Evolutionary conservation across 2,113 vertebrate species (phyloP), one percentile per base, ranked within the genome.

Genomic region (Candoia aspera): DNA sequence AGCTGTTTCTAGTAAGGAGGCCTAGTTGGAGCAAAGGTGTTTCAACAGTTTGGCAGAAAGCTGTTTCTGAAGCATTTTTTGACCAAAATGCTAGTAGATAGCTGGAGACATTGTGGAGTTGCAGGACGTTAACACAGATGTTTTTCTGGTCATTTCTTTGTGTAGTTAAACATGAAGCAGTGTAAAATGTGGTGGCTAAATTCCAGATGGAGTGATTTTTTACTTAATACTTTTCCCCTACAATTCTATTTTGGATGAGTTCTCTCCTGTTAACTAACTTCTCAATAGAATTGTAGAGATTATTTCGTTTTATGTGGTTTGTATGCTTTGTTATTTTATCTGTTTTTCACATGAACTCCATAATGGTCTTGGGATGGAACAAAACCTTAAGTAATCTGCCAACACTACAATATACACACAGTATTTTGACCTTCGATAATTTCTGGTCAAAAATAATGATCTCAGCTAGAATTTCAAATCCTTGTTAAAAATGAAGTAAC

Each of bases 201-300:
- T 93, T 24, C 93, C 93, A 62, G 0, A 0, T 73, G 92, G 54
- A 93, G 90, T 19, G 93, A 93, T 91, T 62, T 24, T 3, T 88
- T 93, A n/a, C n/a, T 57, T 92, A 62, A 93, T 55, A 90, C 94
- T 95, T 96, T 96, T 94, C 94, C 60, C 19, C 88, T 55, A 88
- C 91, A 26, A 68, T 92, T 93, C 91, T 91, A 12, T 89, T 49
- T 96, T 96, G 95, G 94, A 96, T 92, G 33, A 93, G 87, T 54
- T 93, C 90, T 95, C 95, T 95, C 94, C 94, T 95, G 94, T 13
- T 96, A 93, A 93, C 68, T 93, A 92, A 93, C 62, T 94, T 96
- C 96, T 95, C 95, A 95, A 94, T 95, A 13, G 96, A 95, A 95
- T 93, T 95, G 94, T 93, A 96, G 93, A 46, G 88, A 94, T 93